A percentile compares a stretch with the other conserved stretches of the same genome.
These are phyloP conservation scores for Cryptocephalus moraei DNA, from an alignment of 2,888 invertebrate genomes.

Conservation along the genomic window DNA sequence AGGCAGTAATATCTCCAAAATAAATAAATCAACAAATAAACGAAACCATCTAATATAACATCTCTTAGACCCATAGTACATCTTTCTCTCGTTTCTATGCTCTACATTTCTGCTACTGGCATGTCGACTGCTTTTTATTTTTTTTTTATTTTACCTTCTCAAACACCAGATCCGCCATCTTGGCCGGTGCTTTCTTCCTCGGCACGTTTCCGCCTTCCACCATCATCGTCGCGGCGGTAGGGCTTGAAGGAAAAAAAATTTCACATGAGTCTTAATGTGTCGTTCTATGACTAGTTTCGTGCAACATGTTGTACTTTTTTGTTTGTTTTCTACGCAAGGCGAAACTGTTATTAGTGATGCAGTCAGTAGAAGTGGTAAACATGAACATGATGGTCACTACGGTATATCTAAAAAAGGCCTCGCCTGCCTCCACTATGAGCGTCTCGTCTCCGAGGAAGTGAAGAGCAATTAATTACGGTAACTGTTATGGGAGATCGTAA, in stretches of 20 bases:
- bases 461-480: background rate
- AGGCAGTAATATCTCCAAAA: no score
- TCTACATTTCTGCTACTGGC: no score
- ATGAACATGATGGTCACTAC: constrained; percentile 22
- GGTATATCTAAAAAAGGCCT: constrained; percentile 5
- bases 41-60: no score
- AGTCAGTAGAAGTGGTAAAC: constrained; percentile 31
- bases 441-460: background rate
- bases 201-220: background rate
- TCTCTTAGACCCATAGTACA: no score
- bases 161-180: no score
- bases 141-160: no score
- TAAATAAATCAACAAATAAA: no score
- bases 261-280: constrained; percentile 26
- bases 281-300: constrained; percentile 21
- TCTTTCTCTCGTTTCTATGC: no score
- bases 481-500: no score
- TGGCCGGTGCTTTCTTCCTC: background rate
- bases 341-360: constrained; percentile 30
- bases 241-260: constrained; percentile 34
- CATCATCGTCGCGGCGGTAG: constrained; percentile 15
- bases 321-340: constrained; percentile 26
- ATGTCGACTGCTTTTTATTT: no score
- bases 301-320: constrained; percentile 23
- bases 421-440: background rate